Evolutionary conservation across 2,797 vertebrate species (phyloP).

Genomic region (Stomatorhinus walkeri): DNA sequence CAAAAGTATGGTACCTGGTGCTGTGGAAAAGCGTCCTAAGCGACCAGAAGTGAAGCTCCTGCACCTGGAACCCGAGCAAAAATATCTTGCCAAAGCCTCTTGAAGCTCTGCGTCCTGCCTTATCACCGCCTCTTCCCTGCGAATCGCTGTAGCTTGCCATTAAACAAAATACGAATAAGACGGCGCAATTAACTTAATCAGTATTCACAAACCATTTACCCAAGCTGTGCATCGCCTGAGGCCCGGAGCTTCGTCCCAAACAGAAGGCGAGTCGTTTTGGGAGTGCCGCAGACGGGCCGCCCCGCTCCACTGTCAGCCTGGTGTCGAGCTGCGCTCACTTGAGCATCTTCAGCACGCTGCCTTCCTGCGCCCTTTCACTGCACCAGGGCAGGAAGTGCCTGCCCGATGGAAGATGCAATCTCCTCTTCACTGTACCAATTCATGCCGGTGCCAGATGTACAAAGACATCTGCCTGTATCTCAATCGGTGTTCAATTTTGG

Average conservation of each 20-base stretch:
- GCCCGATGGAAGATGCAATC: constrained; percentile 28
- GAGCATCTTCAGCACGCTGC: constrained; percentile 16
- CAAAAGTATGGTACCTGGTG: background rate
- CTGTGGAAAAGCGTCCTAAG: background rate
- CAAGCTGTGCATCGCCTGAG: constrained; percentile 64
- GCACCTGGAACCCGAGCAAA: constrained; percentile 19
- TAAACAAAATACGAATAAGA: constrained; percentile 64
- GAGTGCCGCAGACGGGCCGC: constrained; percentile 64
- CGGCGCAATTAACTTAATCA: constrained; percentile 67
- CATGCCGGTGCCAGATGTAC: constrained; percentile 64
- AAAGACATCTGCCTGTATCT: constrained; percentile 70
- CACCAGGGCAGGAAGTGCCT: constrained; percentile 62
- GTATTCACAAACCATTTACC: constrained; percentile 77
- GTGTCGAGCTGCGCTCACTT: constrained; percentile 66
- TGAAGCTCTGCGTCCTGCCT: constrained; percentile 9
- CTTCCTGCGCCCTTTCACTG: constrained; percentile 49
- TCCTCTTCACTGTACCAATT: constrained; percentile 45
- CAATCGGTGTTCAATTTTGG: background rate
- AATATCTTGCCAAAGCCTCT: background rate
- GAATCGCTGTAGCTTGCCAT: constrained; percentile 58
- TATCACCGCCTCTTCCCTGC: constrained; percentile 41
- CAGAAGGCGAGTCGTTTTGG: constrained; percentile 70
- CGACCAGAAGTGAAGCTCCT: background rate
- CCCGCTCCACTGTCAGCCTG: constrained; percentile 57
- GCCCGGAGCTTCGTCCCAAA: constrained; percentile 64